Evolutionary conservation across 2,113 vertebrate species (phyloP), one percentile per base, ranked within the genome.

Genomic region (Tringa solitaria): DNA sequence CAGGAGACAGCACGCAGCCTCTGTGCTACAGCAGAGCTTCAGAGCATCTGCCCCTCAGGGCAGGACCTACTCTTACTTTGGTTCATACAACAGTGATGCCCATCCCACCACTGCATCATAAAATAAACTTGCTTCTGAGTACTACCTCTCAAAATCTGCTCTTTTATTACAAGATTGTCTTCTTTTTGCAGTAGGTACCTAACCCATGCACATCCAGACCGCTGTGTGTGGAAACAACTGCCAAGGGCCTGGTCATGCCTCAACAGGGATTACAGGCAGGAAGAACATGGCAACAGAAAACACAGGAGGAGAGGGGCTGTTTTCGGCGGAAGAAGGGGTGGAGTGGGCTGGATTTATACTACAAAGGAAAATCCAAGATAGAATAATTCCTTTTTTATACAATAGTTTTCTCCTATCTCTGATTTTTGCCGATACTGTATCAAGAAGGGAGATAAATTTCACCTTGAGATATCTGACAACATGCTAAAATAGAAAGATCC

Each of bases 401-500:
- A 54, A 12, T 10, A 60, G 19, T 11, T 67, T 57, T 82, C 48
- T 69, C 60, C 50, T n/a, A 41, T 41, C 67, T 88, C 37, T 50
- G 37, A 22, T 86, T 63, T 89, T 80, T 53, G 37, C 16, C 4
- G 2, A 68, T n/a, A 88, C 19, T 39, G 37, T 80, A 97, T 65
- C 21, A 79, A 64, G 54, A 78, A 87, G 27, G 12, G 24, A 93
- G 39, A 90, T 43, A 3, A 95, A 88, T 90, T 93, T 90, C 65
- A 95, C 75, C 75, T 74, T 61, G 22, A 85, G 41, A 67, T 67
- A 59, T 54, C 54, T 53, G 54, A 80, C 43, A 90, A 22, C 39
- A 86, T 2, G 1, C 54, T 83, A 76, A 83, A 33, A 78, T 32
- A 79, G 10, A 90, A 90, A 93, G 72, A 96, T 59, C 10, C 30